Evolutionary conservation across 2,797 vertebrate genomes (phyloP).

Genomic region (Falco novaeseelandiae): DNA sequence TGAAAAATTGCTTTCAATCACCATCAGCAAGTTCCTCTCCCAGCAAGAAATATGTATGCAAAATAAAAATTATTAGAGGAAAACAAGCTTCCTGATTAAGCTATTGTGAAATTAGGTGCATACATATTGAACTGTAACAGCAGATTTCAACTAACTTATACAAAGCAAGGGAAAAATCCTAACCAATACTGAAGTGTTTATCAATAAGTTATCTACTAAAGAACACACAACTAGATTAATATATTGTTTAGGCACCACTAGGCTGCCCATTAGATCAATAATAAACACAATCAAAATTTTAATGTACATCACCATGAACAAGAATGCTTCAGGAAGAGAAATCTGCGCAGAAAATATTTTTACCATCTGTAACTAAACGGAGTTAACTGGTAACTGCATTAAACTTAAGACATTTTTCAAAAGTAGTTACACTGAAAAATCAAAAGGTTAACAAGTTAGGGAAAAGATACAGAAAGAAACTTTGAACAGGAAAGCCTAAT

Average conservation of each 20-base stretch:
- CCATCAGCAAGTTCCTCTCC: not conserved
- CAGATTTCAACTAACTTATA: not conserved
- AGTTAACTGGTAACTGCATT: not conserved
- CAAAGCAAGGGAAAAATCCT: not conserved
- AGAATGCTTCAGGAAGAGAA: not conserved
- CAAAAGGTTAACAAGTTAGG: not conserved
- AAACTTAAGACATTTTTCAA: not conserved
- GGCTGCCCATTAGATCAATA: not conserved
- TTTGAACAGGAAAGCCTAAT: not conserved
- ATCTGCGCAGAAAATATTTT: not conserved
- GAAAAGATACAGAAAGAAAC: not conserved
- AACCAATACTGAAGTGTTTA: not conserved
- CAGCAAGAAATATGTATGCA: not conserved
- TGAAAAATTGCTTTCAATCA: not conserved
- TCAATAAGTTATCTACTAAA: not conserved
- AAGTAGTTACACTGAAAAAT: not conserved
- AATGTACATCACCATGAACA: not conserved
- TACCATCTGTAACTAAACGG: not conserved
- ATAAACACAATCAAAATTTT: not conserved
- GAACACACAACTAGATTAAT: not conserved
- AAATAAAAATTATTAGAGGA: not conserved
- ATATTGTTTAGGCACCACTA: not conserved
- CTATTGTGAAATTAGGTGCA: not conserved
- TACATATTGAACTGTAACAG: not conserved
- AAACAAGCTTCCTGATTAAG: not conserved